phyloP scores from a whole-genome alignment of 2,888 invertebrate species.

The Tiliacea citrago region DNA sequence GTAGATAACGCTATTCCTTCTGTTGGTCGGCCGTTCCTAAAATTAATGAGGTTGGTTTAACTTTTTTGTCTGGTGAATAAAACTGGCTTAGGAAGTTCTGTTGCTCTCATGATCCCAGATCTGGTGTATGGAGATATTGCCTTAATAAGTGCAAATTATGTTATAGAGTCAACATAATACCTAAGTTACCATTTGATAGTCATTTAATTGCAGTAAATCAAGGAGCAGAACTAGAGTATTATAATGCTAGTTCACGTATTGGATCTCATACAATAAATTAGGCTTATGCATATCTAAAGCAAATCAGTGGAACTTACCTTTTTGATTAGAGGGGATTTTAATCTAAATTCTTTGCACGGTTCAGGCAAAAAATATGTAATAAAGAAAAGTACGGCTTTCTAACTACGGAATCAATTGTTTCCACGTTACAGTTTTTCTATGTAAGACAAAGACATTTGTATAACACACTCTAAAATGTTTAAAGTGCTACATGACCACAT shows the following conservation, averaged over 20 bases:
- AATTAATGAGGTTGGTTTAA: constrained; percentile 11
- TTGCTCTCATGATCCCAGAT: neutral
- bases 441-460: neutral
- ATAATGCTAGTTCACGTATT: neutral
- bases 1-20: constrained; percentile 86
- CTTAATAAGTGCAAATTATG: neutral
- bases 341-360: constrained; percentile 43
- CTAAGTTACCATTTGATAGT: neutral
- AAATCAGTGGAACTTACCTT: neutral
- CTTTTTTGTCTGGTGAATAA: neutral
- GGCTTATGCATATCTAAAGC: neutral
- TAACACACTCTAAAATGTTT: neutral
- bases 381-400: constrained; percentile 6
- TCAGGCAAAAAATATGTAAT: constrained; percentile 13
- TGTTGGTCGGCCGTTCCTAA: constrained; percentile 88
- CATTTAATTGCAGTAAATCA: neutral
- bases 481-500: neutral
- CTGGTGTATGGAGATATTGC: neutral
- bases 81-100: neutral
- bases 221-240: neutral
- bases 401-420: constrained; percentile 23
- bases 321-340: constrained; percentile 13
- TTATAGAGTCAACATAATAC: neutral
- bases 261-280: neutral
- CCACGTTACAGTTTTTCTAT: constrained; percentile 7